These are phyloP conservation scores for Melanotaenia parkinsoni DNA, from an alignment of 2,797 vertebrate genomes.

Conservation along the genomic window DNA sequence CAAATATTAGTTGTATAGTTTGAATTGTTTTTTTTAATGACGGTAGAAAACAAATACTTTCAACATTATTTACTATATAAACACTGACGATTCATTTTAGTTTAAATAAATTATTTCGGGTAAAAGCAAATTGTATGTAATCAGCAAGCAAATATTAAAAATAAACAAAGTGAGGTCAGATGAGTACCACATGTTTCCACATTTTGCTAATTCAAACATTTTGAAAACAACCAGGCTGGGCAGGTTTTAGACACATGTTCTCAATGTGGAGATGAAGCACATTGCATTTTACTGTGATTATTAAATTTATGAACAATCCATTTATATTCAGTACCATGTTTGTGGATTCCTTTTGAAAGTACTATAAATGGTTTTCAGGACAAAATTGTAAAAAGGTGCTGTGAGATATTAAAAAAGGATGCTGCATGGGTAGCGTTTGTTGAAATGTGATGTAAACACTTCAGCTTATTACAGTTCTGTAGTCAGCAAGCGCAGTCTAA, in stretches of 20 bases:
- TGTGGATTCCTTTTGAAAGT: neutral
- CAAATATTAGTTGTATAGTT: constrained; percentile 31
- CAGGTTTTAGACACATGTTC: neutral
- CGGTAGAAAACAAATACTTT: constrained; percentile 36
- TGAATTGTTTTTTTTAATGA: constrained; percentile 25
- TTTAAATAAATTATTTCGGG: neutral
- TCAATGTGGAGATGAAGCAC: neutral
- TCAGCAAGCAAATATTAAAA: constrained; percentile 15
- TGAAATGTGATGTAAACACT: constrained; percentile 24
- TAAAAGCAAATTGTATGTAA: neutral
- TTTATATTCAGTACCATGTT: neutral
- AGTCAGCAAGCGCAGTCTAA: constrained; percentile 24
- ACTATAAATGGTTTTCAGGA: neutral
- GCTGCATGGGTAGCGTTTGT: constrained; percentile 16
- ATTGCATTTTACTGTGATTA: constrained; percentile 1
- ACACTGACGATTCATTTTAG: constrained; percentile 6
- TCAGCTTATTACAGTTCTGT: constrained; percentile 18
- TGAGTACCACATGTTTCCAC: neutral
- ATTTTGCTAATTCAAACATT: neutral
- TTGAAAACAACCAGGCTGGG: constrained; percentile 7
- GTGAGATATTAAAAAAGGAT: neutral
- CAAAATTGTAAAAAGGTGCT: neutral
- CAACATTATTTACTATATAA: constrained; percentile 14
- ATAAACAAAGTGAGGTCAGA: neutral
- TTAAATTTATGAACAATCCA: neutral